phyloP scores from a whole-genome alignment of 2,113 vertebrate species.

The Corynorhinus townsendii region DNA sequence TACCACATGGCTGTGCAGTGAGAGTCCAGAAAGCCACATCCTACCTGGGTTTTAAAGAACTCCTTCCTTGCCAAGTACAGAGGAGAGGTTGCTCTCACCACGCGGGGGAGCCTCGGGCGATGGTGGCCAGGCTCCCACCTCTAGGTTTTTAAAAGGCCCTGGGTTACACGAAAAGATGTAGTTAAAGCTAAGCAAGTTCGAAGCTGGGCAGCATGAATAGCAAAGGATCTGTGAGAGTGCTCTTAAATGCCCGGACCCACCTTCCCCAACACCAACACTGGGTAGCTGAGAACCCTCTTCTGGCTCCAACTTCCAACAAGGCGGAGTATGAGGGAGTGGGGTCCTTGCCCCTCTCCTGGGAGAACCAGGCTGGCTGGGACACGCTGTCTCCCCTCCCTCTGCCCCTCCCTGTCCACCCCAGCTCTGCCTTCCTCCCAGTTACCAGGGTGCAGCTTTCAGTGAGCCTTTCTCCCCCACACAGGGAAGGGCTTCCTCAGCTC shows the following conservation, averaged over 20 bases:
- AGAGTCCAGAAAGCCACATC: background rate
- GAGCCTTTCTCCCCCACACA: background rate
- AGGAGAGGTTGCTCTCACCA: background rate
- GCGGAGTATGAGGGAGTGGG: background rate
- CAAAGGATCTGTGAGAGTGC: background rate
- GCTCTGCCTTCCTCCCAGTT: background rate
- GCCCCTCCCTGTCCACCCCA: background rate
- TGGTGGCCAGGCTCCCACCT: background rate
- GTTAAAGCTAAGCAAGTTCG: background rate
- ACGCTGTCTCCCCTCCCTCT: background rate
- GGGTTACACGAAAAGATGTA: background rate
- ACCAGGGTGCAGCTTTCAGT: background rate
- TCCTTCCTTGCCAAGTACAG: background rate
- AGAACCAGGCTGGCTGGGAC: background rate
- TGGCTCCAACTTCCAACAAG: background rate
- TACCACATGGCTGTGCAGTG: background rate
- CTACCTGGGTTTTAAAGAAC: background rate
- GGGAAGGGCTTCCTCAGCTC: background rate
- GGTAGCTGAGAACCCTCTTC: background rate
- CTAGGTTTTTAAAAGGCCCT: background rate
- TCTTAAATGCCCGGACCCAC: background rate
- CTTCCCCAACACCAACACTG: background rate
- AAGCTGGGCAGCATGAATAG: background rate
- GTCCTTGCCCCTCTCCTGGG: background rate
- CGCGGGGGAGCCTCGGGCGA: background rate